Percentiles rank a stretch among this genome's conserved stretches.
Conservation (phyloP, 1,140 invertebrate species). For the Anoplophora glabripennis region DNA sequence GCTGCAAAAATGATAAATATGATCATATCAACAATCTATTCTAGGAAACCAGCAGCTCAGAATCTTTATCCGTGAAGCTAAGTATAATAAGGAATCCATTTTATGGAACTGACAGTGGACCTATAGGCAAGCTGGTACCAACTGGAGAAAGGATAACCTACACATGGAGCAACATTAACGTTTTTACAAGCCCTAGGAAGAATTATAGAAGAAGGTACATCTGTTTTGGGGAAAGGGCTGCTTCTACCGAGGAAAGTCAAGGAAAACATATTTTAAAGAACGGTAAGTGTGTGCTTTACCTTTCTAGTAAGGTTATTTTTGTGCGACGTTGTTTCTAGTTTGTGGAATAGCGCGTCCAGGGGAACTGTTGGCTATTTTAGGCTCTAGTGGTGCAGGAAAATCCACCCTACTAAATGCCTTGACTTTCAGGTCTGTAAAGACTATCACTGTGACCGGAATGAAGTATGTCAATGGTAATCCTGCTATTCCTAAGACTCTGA, state of each 20-base stretch:
- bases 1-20: no score
- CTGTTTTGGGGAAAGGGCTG: slow-evolving; percentile 17
- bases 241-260: background rate
- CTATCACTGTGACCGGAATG: slow-evolving; percentile 67
- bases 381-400: slow-evolving; percentile 93
- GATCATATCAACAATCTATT: no score
- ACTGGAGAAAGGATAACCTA: slow-evolving; percentile 59
- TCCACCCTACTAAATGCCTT: slow-evolving; percentile 90
- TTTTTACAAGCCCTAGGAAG: slow-evolving; percentile 50
- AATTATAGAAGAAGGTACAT: slow-evolving; percentile 21
- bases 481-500: slow-evolving; percentile 64
- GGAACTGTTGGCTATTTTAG: slow-evolving; percentile 89
- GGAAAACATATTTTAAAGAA: slow-evolving; percentile 66
- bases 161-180: slow-evolving; percentile 68
- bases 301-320: no score
- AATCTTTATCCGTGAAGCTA: slow-evolving; percentile 11
- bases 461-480: slow-evolving; percentile 70
- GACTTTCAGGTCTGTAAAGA: slow-evolving; percentile 70
- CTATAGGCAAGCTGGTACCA: slow-evolving; percentile 22
- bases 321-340: no score
- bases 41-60: background rate
- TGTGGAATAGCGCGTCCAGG: slow-evolving; percentile 84
- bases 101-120: slow-evolving; percentile 22
- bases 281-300: no score
- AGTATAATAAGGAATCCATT: slow-evolving; percentile 17